Percentiles rank a stretch among this genome's conserved stretches.
Evolutionary conservation across 2,888 invertebrate genomes (phyloP).

Genomic region (Conchocele bisecta): DNA sequence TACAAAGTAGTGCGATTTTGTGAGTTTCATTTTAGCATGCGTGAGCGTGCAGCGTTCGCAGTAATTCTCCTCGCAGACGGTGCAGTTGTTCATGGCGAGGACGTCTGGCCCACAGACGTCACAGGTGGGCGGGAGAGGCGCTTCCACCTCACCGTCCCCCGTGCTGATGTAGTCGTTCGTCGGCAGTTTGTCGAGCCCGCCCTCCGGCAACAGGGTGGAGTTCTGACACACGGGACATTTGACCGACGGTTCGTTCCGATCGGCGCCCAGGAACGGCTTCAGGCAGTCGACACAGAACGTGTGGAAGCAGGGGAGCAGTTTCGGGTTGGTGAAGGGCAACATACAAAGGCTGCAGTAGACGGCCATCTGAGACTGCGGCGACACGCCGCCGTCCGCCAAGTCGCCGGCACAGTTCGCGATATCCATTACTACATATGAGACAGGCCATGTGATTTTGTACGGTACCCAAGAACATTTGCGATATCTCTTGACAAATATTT

Average conservation of each 20-base stretch:
- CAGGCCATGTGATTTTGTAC: no score
- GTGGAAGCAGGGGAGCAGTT: not conserved
- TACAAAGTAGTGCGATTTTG: not conserved
- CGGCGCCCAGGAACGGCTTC: not conserved
- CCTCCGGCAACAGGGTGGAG: conserved; percentile 1
- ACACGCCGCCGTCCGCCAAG: no score
- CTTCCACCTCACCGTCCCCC: not conserved
- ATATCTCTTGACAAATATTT: no score
- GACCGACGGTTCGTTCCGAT: not conserved
- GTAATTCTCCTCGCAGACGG: conserved; percentile 4
- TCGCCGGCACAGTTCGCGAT: no score
- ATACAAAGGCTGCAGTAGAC: not conserved
- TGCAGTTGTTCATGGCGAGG: not conserved
- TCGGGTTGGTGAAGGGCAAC: not conserved
- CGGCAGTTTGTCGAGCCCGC: conserved; percentile 14
- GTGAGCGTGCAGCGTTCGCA: not conserved
- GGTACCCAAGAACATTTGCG: no score
- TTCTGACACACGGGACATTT: not conserved
- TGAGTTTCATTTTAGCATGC: not conserved
- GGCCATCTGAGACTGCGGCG: no score
- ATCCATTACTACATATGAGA: no score
- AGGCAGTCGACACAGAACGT: not conserved
- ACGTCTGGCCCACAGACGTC: conserved; percentile 15
- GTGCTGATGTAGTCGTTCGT: conserved; percentile 5
- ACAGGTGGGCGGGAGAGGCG: no score